A percentile compares a stretch with the other conserved stretches of the same genome.
phyloP scores from a whole-genome alignment of 1,140 invertebrate species.

The Zaprionus lachaisei region DNA sequence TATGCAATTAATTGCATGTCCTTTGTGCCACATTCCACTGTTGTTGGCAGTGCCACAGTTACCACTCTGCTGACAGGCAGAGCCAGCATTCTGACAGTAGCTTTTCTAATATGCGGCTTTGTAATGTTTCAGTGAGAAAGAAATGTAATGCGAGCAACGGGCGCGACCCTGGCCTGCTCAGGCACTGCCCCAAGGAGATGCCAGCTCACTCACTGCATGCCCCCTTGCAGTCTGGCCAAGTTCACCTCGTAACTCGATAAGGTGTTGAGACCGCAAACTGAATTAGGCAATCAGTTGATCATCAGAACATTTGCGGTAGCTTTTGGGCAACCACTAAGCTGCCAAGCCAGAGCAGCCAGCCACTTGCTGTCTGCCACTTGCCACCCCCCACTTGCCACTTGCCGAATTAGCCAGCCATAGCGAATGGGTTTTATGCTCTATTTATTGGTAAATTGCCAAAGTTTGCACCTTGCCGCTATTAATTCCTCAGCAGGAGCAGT shows the following conservation, averaged over 20 bases:
- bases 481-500: slow-evolving; percentile 22
- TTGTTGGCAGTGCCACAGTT: slow-evolving; percentile 32
- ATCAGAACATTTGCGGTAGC: slow-evolving; percentile 11
- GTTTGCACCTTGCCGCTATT: slow-evolving; percentile 40
- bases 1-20: slow-evolving; percentile 63
- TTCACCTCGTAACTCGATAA: not conserved
- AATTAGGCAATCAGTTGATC: slow-evolving; percentile 15
- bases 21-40: slow-evolving; percentile 31
- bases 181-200: not conserved
- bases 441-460: slow-evolving; percentile 56
- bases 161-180: slow-evolving; percentile 41
- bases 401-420: slow-evolving; percentile 42
- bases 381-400: not conserved
- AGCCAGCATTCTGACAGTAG: slow-evolving; percentile 39
- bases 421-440: slow-evolving; percentile 42
- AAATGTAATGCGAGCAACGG: slow-evolving; percentile 14
- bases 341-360: slow-evolving; percentile 4
- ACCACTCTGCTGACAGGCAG: not conserved
- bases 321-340: slow-evolving; percentile 34
- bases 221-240: not conserved
- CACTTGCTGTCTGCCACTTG: not conserved
- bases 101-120: slow-evolving; percentile 58
- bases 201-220: not conserved
- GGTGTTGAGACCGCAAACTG: slow-evolving; percentile 27
- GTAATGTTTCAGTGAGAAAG: slow-evolving; percentile 48